Conservation (phyloP, 1,140 invertebrate genomes). For the Lasaia peninsularis region DNA sequence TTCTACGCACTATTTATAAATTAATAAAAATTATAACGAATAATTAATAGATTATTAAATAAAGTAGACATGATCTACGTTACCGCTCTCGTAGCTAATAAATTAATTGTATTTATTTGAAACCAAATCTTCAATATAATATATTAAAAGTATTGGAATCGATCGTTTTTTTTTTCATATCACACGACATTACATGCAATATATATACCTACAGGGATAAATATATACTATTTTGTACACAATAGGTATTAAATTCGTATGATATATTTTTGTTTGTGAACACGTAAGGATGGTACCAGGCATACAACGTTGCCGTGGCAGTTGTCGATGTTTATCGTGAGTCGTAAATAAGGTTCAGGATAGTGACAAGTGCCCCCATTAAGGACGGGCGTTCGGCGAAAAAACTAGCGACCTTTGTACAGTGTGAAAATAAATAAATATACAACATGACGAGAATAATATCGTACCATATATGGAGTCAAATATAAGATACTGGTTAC, state of each 20-base stretch:
- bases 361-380: constrained; percentile 53
- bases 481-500: background rate
- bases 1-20: too few relatives aligned
- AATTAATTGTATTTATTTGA: too few relatives aligned
- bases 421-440: constrained; percentile 12
- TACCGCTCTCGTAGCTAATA: too few relatives aligned
- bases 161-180: background rate
- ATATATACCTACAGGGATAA: background rate
- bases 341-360: constrained; percentile 36
- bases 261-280: background rate
- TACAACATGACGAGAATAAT: background rate
- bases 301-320: constrained; percentile 26
- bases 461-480: background rate
- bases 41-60: too few relatives aligned
- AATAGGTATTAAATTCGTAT: constrained; percentile 1
- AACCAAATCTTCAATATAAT: too few relatives aligned
- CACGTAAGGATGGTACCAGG: constrained; percentile 23
- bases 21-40: too few relatives aligned
- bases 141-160: too few relatives aligned
- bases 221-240: background rate
- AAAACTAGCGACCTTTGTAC: constrained; percentile 29
- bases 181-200: background rate
- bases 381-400: constrained; percentile 34
- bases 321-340: constrained; percentile 39
- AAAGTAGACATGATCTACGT: too few relatives aligned